Percentiles rank a stretch among this genome's conserved stretches.
These are phyloP conservation scores for Mastomys coucha DNA, from an alignment of 2,113 vertebrate species.

Conservation along the genomic window DNA sequence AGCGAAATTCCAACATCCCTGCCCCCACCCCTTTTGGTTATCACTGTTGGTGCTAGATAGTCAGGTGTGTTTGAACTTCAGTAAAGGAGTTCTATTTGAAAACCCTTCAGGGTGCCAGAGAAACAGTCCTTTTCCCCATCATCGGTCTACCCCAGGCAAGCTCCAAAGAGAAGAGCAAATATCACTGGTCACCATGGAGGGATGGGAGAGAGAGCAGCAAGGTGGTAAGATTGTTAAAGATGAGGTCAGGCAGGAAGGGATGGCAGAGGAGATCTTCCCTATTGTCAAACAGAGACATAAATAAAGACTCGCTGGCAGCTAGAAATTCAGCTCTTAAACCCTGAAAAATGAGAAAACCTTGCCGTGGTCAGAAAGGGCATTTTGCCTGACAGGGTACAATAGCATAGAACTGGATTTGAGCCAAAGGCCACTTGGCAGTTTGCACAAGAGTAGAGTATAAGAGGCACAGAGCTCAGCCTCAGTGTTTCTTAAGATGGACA, in stretches of 20 bases:
- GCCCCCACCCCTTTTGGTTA: background rate
- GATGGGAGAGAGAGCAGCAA: background rate
- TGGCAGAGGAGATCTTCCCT: conserved; percentile 43
- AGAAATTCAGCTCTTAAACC: conserved; percentile 56
- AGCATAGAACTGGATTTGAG: background rate
- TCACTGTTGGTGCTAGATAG: background rate
- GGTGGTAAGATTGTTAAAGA: conserved; percentile 42
- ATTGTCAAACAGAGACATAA: conserved; percentile 62
- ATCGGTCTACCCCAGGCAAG: conserved; percentile 49
- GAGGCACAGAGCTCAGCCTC: background rate
- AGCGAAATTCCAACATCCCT: background rate
- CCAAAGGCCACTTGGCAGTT: background rate
- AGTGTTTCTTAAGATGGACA: conserved; percentile 16
- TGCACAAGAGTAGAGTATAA: background rate
- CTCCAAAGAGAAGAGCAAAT: conserved; percentile 44
- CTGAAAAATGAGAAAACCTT: conserved; percentile 21
- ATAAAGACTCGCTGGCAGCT: conserved; percentile 47
- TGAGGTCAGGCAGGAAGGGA: conserved; percentile 50
- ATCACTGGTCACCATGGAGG: background rate
- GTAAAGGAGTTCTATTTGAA: conserved; percentile 69
- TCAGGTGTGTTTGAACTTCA: conserved; percentile 65
- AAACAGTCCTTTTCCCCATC: conserved; percentile 52
- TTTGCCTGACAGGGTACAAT: background rate
- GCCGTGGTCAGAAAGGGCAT: background rate
- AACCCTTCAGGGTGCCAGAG: conserved; percentile 71